Conservation (phyloP, 92 coral and sea anemone genomes). For the Nematostella vectensis region DNA sequence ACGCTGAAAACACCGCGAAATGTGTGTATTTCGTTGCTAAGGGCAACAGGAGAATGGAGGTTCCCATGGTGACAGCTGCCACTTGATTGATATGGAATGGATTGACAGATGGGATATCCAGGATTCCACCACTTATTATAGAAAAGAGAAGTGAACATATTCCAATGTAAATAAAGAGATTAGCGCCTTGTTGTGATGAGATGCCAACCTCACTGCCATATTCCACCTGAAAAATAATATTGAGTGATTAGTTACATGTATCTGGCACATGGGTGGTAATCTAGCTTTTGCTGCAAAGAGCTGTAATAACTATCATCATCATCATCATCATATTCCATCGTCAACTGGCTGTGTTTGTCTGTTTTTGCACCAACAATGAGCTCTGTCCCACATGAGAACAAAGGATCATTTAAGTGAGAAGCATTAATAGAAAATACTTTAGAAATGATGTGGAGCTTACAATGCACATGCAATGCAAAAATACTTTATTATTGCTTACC, state of each 20-base stretch:
- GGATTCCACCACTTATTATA: constrained; percentile 9
- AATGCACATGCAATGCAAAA: too few relatives aligned
- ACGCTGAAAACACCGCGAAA: constrained; percentile 17
- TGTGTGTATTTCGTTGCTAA: constrained; percentile 9
- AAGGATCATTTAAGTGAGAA: background rate
- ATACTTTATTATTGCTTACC: constrained; percentile 3
- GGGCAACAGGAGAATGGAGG: constrained; percentile 11
- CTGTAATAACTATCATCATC: too few relatives aligned
- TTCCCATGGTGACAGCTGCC: constrained; percentile 12
- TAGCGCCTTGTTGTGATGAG: constrained; percentile 7
- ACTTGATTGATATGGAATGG: constrained; percentile 19
- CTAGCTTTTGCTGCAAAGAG: too few relatives aligned
- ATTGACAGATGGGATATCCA: constrained; percentile 12
- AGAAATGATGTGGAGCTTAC: too few relatives aligned
- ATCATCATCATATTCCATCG: too few relatives aligned
- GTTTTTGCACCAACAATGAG: background rate
- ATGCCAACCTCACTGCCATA: constrained; percentile 18
- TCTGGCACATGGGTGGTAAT: too few relatives aligned
- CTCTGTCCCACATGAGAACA: background rate
- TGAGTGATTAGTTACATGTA: background rate
- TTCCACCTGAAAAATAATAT: background rate
- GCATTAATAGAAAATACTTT: too few relatives aligned
- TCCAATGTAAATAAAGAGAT: constrained; percentile 14
- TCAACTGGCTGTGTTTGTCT: background rate
- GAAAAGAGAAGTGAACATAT: constrained; percentile 5